These are phyloP conservation scores for Ennomos erosarius DNA, from an alignment of 2,888 invertebrate species.

Conservation along the genomic window DNA sequence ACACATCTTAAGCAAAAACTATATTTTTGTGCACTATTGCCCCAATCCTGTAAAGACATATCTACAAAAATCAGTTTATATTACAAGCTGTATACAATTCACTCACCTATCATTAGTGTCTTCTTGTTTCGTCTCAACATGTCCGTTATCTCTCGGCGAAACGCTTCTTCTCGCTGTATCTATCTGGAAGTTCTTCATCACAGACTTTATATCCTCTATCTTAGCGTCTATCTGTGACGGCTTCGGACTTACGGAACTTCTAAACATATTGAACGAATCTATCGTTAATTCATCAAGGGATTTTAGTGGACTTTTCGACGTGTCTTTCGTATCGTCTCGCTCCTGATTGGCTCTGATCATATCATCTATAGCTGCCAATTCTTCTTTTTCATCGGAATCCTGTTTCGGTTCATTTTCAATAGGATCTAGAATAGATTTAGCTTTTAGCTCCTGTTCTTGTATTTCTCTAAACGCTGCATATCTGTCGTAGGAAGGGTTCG, in stretches of 20 bases:
- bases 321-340: slow-evolving; percentile 59
- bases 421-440: slow-evolving; percentile 69
- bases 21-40: too few species aligned
- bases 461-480: slow-evolving; percentile 96
- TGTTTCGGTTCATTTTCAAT: slow-evolving; percentile 63
- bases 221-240: slow-evolving; percentile 74
- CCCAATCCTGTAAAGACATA: too few species aligned
- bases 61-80: too few species aligned
- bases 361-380: slow-evolving; percentile 65
- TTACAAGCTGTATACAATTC: too few species aligned
- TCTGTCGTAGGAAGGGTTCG: slow-evolving; percentile 88
- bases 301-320: slow-evolving; percentile 69
- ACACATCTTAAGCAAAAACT: too few species aligned
- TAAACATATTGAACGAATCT: slow-evolving; percentile 74
- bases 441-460: slow-evolving; percentile 89
- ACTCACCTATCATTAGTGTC: slow-evolving; percentile 83
- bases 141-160: slow-evolving; percentile 77
- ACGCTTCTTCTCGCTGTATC: slow-evolving; percentile 70
- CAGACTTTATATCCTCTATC: slow-evolving; percentile 78
- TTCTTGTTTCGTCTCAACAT: slow-evolving; percentile 71
- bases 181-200: slow-evolving; percentile 76
- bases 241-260: slow-evolving; percentile 77
- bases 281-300: slow-evolving; percentile 72
- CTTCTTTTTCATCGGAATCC: slow-evolving; percentile 73
- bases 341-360: slow-evolving; percentile 62